Percentiles rank a stretch among this genome's conserved stretches.
Conservation (phyloP, 2,888 invertebrate species). For the Drosophila quinaria region DNA sequence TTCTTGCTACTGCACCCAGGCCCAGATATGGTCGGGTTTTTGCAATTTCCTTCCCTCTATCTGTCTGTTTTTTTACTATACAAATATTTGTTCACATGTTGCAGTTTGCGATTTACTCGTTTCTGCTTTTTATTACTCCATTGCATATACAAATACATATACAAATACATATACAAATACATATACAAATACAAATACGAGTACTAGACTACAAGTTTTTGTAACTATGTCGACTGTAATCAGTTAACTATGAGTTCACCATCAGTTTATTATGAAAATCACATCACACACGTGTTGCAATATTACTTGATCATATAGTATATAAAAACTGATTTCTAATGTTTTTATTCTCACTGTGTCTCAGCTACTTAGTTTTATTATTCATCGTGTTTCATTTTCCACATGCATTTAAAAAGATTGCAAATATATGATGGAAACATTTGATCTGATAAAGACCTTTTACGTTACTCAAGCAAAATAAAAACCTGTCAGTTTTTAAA, state of each 20-base stretch:
- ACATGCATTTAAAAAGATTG: constrained; percentile 2
- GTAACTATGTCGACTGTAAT: neutral
- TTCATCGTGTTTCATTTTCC: neutral
- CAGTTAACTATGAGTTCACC: constrained; percentile 30
- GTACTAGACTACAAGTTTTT: neutral
- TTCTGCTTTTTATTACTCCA: constrained; percentile 5
- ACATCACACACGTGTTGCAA: constrained; percentile 14
- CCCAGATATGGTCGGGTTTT: constrained; percentile 24
- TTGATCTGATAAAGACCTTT: neutral
- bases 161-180: constrained; percentile 1
- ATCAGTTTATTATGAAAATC: constrained; percentile 24
- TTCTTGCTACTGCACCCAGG: constrained; percentile 13
- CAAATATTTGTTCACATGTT: constrained; percentile 48
- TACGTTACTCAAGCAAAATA: constrained; percentile 6
- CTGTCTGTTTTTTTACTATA: constrained; percentile 18
- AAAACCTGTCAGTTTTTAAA: constrained; percentile 41
- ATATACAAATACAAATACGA: neutral
- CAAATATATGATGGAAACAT: neutral
- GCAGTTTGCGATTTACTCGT: constrained; percentile 19
- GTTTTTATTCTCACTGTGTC: neutral
- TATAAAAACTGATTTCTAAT: neutral
- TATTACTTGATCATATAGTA: neutral
- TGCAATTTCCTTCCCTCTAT: constrained; percentile 28
- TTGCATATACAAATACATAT: neutral
- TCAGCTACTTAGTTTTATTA: neutral